Conservation (phyloP, 1,140 invertebrate genomes). For the Trichonephila clavipes region DNA sequence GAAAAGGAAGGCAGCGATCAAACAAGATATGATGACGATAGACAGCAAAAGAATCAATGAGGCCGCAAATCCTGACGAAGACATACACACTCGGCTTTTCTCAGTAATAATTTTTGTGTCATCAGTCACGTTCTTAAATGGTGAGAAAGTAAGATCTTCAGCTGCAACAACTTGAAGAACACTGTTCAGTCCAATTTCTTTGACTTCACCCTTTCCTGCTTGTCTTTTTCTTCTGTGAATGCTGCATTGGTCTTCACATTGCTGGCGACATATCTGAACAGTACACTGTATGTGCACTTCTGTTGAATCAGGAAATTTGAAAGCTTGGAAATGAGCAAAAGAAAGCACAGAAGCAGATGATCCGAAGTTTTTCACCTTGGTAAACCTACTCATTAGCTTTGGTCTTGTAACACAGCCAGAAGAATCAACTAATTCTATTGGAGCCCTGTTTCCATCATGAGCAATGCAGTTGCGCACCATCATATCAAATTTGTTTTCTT, state of each 20-base stretch:
- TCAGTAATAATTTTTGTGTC: slow-evolving; percentile 82
- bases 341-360: slow-evolving; percentile 95
- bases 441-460: slow-evolving; percentile 94
- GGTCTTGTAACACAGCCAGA: slow-evolving; percentile 94
- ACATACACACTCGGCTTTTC: slow-evolving; percentile 90
- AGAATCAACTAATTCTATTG: slow-evolving; percentile 95
- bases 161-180: slow-evolving; percentile 88
- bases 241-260: slow-evolving; percentile 79
- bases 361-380: slow-evolving; percentile 97
- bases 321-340: slow-evolving; percentile 91
- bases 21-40: slow-evolving; percentile 90
- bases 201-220: slow-evolving; percentile 69
- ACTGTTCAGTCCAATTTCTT: slow-evolving; percentile 79
- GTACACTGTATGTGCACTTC: slow-evolving; percentile 80
- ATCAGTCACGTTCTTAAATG: slow-evolving; percentile 83
- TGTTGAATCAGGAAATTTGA: slow-evolving; percentile 79
- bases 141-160: slow-evolving; percentile 90
- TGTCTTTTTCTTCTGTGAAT: slow-evolving; percentile 74
- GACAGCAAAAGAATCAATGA: slow-evolving; percentile 90
- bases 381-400: slow-evolving; percentile 96
- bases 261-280: slow-evolving; percentile 79
- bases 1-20: slow-evolving; percentile 91
- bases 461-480: slow-evolving; percentile 95
- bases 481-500: slow-evolving; percentile 98
- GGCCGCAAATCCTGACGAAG: slow-evolving; percentile 92